Base-by-base conservation (phyloP, 2,888 invertebrate genomes). In the Panopea generosa region DNA sequence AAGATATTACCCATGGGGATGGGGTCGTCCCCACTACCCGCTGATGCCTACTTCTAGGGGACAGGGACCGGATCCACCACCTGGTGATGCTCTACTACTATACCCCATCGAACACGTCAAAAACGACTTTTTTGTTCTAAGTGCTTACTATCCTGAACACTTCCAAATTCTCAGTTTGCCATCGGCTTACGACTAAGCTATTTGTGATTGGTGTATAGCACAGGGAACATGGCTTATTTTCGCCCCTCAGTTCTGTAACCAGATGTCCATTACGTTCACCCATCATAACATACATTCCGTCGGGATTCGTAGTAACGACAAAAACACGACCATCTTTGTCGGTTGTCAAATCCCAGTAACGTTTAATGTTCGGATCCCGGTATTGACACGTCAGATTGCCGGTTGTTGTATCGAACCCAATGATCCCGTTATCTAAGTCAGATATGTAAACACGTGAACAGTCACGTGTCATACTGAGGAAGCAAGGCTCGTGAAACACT, bases 181-280 rank as follows among this genome's bases (percentile, higher is more conserved):
- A 78, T 18, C 78, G 38, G 2, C 74, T 68, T 9, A 78, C 63
- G 18, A 74, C 63, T 0, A 78, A 40, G n/a, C 52, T 70, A 47
- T 68, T 68, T 22, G 61, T 50, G 20, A 68, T 27, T 18, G 57
- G 38, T 33, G 60, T 66, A 33, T 74, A 78, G 27, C 59, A 33
- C 6, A 78, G n/a, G 0, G 78, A 71, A 40, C 78, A 78, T 3
- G 74, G 74, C 22, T 74, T 74, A 6, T 62, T 59, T 11, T 62
- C 67, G 20, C 49, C 40, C n/a, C 50, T 49, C 9, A 78, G 62
- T 38, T 70, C 67, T 18, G 70, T 68, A 14, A 78, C 43, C 18
- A 78, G 67, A 9, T 67, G 74, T 7, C 78, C 78, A 33, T 74
- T 78, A 29, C 63, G 68, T n/a, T 74, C 67, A n/a, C 71, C 78